Base-by-base conservation (phyloP, 1,140 invertebrate genomes). In the Neomicropteryx cornuta region DNA sequence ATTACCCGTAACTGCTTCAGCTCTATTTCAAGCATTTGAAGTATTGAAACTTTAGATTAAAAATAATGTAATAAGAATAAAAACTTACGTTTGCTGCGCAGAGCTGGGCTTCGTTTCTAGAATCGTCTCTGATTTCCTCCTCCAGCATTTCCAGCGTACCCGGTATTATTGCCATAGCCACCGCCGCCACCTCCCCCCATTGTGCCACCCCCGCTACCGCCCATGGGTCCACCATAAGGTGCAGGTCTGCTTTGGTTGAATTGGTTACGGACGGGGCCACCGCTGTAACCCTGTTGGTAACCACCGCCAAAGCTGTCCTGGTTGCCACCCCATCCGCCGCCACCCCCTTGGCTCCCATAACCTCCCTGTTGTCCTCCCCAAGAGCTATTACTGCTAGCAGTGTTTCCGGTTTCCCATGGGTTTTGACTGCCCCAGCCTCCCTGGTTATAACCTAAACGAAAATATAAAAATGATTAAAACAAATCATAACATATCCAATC, bases 241-340 rank as follows among this genome's bases (percentile, higher is more conserved):
- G 75, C 70, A 24, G 72, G 60, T 51, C 76, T 60, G 36, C 72
- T 70, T 28, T 72, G 73, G 43, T 70, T 74, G 43, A 76, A 81
- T 50, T 79, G 81, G 39, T 75, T 73, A 46, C 78, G 64, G 36
- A 80, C 73, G 0, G 78, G 78, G 1, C 81, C 80, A 20, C 79
- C 80, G 6, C 78, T 71, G 45, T 79, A 84, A 22, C 73, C 73
- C 52, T 86, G 81, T 44, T 86, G 81, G 48, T 84, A 85, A 19
- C 78, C 76, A 41, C 75, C 75, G 2, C 81, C 80, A 46, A 83
- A 84, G 48, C 73, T 77, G 39, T 79, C 75, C 51, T 73, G 71
- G 45, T 72, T 73, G 8, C 70, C 62, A n/a, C 62, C 66, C 43
- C 67, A 68, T 21, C 72, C 70, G 38, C 68, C 63, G 13, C 69